Evolutionary conservation across 2,113 vertebrate species (phyloP), one percentile per base, ranked within the genome.

Genomic region (Cebidichthys violaceus): DNA sequence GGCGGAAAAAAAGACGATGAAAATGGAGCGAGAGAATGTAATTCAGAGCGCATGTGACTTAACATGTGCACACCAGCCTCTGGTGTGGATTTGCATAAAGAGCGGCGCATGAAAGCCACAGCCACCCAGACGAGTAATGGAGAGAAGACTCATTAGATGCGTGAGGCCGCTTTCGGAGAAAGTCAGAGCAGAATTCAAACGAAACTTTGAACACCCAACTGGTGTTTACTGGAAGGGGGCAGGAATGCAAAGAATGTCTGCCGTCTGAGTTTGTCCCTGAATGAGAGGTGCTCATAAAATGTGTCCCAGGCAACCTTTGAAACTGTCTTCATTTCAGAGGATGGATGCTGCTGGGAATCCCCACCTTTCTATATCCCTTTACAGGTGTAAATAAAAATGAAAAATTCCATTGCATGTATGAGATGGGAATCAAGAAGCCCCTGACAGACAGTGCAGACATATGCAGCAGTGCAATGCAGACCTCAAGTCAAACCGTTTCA

Each of bases 211-310:
- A 85, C 52, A 79, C 85, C 88, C 75, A 69, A 83, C 75, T 68
- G 77, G 39, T 90, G 88, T 90, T 93, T 93, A 90, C 81, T 86
- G 84, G 71, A 68, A 86, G 47, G 45, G 39, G 29, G 54, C 69
- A 75, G 76, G 92, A 94, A 95, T 94, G 86, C 54, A 41, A 89
- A 89, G 93, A 94, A 95, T 95, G 94, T 94, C 91, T 94, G 86
- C 76, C 1, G 79, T 94, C 93, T 92, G 88, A 90, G 68, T 84
- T 86, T 66, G 70, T 80, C 81, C 86, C 85, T 82, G 81, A 92
- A 76, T 76, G 41, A 92, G 87, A 85, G 87, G 83, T 84, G 83
- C 86, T 92, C 87, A 80, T 92, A 87, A 89, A 90, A 62, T 50
- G 55, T 52, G 57, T 84, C 81, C 77, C 78, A 64, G 85, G 83